These are phyloP conservation scores for Brachyopa scutellaris DNA, from an alignment of 2,888 invertebrate genomes.

Conservation along the genomic window DNA sequence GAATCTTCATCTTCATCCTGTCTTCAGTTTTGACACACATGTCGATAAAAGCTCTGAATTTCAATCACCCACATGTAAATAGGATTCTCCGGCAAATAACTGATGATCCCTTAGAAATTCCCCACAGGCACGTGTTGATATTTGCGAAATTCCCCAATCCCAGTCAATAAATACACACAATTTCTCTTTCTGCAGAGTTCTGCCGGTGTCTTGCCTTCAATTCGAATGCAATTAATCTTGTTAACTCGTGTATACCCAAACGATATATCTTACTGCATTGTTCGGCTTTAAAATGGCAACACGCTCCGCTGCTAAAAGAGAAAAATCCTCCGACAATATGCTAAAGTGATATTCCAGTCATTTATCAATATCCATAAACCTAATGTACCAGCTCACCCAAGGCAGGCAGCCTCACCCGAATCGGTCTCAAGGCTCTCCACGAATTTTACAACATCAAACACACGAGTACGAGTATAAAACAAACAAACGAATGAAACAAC, in stretches of 20 bases:
- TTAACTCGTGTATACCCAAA: constrained; percentile 14
- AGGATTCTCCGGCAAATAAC: neutral
- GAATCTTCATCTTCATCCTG: too few relatives aligned
- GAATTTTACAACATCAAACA: constrained; percentile 6
- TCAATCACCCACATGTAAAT: neutral
- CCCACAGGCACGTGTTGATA: constrained; percentile 21
- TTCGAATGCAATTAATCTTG: constrained; percentile 29
- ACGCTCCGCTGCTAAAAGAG: neutral
- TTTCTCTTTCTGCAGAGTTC: neutral
- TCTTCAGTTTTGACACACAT: too few relatives aligned
- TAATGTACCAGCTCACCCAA: constrained; percentile 14
- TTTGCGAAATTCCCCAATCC: constrained; percentile 1
- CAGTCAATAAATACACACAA: constrained; percentile 1
- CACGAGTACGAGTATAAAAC: too few relatives aligned
- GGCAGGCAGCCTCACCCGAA: neutral
- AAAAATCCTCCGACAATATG: constrained; percentile 10
- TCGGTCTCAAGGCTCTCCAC: constrained; percentile 6
- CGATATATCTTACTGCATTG: constrained; percentile 19
- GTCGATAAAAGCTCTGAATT: neutral
- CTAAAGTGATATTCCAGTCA: constrained; percentile 19
- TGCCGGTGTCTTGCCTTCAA: neutral
- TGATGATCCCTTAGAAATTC: neutral
- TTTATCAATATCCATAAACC: constrained; percentile 41
- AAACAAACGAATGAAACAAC: constrained; percentile 18
- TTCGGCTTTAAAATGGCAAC: constrained; percentile 25